Percentiles rank a stretch among this genome's conserved stretches.
Conservation (phyloP, 2,797 vertebrate genomes). For the Notamacropus eugenii region DNA sequence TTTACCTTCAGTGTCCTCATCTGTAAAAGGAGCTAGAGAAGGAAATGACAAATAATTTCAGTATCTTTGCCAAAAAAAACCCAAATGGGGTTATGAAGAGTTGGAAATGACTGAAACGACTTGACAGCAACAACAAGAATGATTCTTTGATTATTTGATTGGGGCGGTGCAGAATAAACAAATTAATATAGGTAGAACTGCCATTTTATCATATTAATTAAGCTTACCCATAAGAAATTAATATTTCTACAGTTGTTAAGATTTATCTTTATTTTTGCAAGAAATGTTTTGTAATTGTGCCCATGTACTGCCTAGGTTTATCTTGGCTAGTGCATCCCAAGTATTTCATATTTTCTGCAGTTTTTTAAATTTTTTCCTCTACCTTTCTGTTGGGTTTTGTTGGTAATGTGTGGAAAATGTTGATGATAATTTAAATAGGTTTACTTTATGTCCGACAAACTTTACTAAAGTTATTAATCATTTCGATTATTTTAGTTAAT, state of each 20-base stretch:
- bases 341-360: background rate
- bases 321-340: background rate
- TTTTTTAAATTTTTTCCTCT: background rate
- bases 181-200: background rate
- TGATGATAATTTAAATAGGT: background rate
- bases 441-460: background rate
- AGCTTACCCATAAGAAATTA: background rate
- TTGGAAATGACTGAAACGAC: background rate
- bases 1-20: background rate
- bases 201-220: background rate
- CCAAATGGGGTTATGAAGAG: background rate
- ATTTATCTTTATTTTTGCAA: background rate
- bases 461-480: background rate
- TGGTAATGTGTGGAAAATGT: background rate
- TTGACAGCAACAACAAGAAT: background rate
- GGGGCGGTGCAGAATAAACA: background rate
- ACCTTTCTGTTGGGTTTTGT: background rate
- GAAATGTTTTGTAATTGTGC: background rate
- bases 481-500: background rate
- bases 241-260: background rate
- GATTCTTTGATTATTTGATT: background rate
- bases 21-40: background rate
- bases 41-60: background rate
- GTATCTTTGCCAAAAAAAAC: background rate
- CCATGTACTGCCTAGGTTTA: background rate